phyloP scores from a whole-genome alignment of 1,140 invertebrate genomes.

The Drepana arcuata region DNA sequence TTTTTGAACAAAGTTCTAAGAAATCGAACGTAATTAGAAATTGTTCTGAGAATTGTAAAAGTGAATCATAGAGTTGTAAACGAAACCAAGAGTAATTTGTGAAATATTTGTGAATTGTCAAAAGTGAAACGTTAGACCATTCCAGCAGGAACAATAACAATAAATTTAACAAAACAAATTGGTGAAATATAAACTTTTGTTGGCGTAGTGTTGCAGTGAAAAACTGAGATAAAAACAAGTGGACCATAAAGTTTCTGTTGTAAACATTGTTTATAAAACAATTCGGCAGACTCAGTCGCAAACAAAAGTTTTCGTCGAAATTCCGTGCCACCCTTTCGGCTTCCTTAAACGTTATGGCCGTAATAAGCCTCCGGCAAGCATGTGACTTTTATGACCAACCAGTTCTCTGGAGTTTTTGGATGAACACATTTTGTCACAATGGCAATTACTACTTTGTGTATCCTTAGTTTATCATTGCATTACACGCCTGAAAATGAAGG shows the following conservation, averaged over 20 bases:
- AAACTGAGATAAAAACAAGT: constrained; percentile 48
- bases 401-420: constrained; percentile 45
- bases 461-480: too few relatives aligned
- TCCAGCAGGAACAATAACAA: too few relatives aligned
- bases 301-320: constrained; percentile 60
- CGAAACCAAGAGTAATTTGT: constrained; percentile 35
- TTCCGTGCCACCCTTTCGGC: constrained; percentile 54
- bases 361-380: constrained; percentile 50
- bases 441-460: too few relatives aligned
- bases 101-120: constrained; percentile 17
- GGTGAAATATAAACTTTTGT: constrained; percentile 30
- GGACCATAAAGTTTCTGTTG: constrained; percentile 56
- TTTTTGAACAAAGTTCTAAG: too few relatives aligned
- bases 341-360: constrained; percentile 65
- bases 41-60: constrained; percentile 18
- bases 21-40: too few relatives aligned
- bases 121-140: constrained; percentile 41
- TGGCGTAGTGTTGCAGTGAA: constrained; percentile 39
- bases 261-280: constrained; percentile 69
- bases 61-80: constrained; percentile 29
- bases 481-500: too few relatives aligned
- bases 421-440: constrained; percentile 38
- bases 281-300: constrained; percentile 40
- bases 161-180: constrained; percentile 39
- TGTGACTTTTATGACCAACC: constrained; percentile 58